Base-by-base conservation (phyloP, 2,888 invertebrate genomes). In the Abrostola triplasia region DNA sequence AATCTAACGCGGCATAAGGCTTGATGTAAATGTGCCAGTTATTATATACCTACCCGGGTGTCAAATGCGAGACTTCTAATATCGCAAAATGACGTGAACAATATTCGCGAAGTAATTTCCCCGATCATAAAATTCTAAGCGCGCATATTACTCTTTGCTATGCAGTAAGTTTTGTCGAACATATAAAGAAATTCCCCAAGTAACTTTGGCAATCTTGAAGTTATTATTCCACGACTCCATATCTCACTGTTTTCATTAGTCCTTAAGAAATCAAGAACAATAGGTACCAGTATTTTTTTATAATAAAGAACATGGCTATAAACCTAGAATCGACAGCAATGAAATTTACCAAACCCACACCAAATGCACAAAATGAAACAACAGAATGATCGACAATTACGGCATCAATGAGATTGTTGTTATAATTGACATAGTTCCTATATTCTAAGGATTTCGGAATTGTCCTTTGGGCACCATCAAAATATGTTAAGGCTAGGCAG, bases 81-180 rank as follows among this genome's bases (percentile, higher is more conserved):
- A 74, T 77, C 55, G 37, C 50, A 57, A 54, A 72, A 80, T 79
- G 72, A 75, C 61, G 78, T 75, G 78, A 72, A 75, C 72, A 77
- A 80, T 80, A 80, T 75, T 77, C 78, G 67, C 72, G 67, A 72
- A 80, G 78, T 80, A 77, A 77, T 80, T 77, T 80, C 68, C 12
- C 6, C 38, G 72, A 64, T 77, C 80, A 62, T 79, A 77, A 77
- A 79, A 79, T 75, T 66, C 67, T 57, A 72, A 67, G 68, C 56
- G 70, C 64, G 70, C 66, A 62, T 73, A 64, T 72, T 66, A 61
- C 66, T 64, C 69, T 70, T 76, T 72, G 75, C 69, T 59, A 80
- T 75, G 77, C 77, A 77, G 72, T 64, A 70, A 75, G 72, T 72
- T 72, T 42, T 38, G 48, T 55, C 64, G 61, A 68, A 70, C 63